Conservation (phyloP, 2,113 vertebrate species). For the Leiothrix lutea region DNA sequence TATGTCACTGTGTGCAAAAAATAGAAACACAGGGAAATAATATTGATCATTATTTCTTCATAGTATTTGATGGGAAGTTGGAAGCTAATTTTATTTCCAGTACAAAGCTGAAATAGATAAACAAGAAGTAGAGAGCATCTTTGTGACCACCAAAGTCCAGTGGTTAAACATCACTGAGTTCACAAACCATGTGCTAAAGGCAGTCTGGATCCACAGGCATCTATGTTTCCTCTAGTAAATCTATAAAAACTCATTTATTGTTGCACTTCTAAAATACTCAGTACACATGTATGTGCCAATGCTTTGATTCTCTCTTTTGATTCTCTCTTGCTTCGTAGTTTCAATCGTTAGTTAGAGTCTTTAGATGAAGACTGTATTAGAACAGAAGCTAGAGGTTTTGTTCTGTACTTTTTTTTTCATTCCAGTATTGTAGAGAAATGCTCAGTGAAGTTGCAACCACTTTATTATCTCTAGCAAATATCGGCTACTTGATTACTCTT, state of each 20-base stretch:
- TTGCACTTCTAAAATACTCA: neutral
- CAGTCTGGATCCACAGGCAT: neutral
- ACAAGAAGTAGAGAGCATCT: neutral
- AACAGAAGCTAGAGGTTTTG: neutral
- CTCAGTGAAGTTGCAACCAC: neutral
- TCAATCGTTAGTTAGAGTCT: neutral
- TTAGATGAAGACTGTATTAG: neutral
- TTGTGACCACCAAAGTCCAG: neutral
- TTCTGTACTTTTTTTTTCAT: neutral
- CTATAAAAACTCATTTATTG: neutral
- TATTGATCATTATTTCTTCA: neutral
- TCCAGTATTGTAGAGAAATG: neutral
- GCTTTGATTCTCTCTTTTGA: neutral
- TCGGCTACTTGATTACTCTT: neutral
- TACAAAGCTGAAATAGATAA: neutral
- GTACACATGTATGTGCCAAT: neutral
- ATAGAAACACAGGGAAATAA: neutral
- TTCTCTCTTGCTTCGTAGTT: neutral
- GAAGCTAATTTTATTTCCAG: neutral
- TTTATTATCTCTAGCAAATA: neutral
- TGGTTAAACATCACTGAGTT: neutral
- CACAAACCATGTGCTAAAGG: neutral
- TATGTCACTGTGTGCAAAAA: neutral
- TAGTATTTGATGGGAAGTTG: neutral
- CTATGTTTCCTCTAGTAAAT: neutral